Conservation (phyloP, 2,797 vertebrate genomes). For the Sylvia borin region DNA sequence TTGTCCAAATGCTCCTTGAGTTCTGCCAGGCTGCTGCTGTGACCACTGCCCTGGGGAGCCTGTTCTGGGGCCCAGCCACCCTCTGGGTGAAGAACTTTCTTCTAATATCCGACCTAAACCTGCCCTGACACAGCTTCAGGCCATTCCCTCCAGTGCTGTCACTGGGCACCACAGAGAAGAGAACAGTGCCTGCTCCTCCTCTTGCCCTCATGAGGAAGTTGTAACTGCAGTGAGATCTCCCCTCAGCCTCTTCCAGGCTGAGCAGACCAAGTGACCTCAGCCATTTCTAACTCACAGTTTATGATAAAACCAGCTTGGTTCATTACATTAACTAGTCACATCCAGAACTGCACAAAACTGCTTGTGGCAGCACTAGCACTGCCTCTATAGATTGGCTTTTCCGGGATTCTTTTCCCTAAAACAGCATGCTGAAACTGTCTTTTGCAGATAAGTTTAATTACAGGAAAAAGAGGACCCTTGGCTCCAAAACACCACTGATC, state of each 20-base stretch:
- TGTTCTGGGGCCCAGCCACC: accelerated
- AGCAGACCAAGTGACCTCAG: neutral
- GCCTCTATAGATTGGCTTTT: neutral
- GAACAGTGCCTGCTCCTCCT: neutral
- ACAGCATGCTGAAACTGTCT: neutral
- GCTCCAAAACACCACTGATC: neutral
- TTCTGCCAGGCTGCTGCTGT: neutral
- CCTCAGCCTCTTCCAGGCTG: neutral
- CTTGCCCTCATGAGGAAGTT: accelerated
- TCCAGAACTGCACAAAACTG: neutral
- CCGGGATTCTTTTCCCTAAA: neutral
- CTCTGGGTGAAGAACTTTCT: neutral
- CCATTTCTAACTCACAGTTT: neutral
- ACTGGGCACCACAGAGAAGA: neutral
- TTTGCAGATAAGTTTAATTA: neutral
- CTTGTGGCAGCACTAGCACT: neutral
- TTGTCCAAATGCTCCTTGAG: neutral
- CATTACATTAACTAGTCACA: neutral
- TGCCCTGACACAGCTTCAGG: neutral
- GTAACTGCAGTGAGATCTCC: neutral
- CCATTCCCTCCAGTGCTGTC: accelerated
- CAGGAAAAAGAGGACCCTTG: neutral
- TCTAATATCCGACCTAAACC: accelerated
- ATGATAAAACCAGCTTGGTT: neutral
- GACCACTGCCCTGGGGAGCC: accelerated